Evolutionary conservation across 2,797 vertebrate genomes (phyloP).

Genomic region (Dendrocincla tyrannina): DNA sequence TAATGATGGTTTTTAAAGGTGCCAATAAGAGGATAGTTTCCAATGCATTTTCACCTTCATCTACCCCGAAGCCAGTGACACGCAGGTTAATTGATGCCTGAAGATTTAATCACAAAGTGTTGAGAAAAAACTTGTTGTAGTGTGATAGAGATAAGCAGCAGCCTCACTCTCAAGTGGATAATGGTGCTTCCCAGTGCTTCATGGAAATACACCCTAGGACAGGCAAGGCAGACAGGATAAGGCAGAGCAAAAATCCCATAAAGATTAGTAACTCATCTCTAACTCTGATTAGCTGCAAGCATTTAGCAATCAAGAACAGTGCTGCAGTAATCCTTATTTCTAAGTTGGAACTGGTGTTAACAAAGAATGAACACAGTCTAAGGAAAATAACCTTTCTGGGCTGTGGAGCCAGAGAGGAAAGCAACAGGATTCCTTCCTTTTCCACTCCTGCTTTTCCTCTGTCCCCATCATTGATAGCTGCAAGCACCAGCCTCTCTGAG

Average conservation of each 20-base stretch:
- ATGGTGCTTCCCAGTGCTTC: background rate
- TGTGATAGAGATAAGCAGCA: background rate
- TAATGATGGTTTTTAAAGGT: background rate
- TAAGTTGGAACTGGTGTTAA: background rate
- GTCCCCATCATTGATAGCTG: background rate
- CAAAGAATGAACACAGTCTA: background rate
- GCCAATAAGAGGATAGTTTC: background rate
- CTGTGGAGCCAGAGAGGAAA: background rate
- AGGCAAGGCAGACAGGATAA: background rate
- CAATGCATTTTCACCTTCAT: background rate
- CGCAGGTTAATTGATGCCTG: background rate
- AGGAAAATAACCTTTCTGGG: background rate
- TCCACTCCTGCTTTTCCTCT: background rate
- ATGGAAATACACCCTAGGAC: background rate
- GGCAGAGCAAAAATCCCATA: background rate
- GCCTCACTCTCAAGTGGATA: background rate
- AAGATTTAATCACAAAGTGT: constrained; percentile 29
- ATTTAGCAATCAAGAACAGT: background rate
- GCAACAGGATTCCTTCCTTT: background rate
- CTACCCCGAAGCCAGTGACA: background rate
- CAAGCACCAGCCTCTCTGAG: background rate
- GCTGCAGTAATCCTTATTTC: background rate
- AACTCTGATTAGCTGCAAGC: background rate
- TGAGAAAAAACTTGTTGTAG: background rate
- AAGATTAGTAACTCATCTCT: background rate